Percentiles rank a stretch among this genome's conserved stretches.
These are phyloP conservation scores for Volucella zonaria DNA, from an alignment of 2,888 invertebrate genomes.

Conservation along the genomic window DNA sequence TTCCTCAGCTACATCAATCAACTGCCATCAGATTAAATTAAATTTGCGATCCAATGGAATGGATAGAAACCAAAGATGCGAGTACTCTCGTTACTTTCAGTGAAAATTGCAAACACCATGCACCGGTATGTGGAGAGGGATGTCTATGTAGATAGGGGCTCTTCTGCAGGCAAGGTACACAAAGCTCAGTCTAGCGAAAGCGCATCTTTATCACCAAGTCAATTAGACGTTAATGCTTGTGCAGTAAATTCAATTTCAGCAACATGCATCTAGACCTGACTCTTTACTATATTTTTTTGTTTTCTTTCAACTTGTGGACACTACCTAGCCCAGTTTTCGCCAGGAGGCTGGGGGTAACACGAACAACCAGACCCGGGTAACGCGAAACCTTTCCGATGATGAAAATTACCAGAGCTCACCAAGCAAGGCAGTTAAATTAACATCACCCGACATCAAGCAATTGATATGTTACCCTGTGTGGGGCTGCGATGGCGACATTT, in stretches of 20 bases:
- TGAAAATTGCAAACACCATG: background rate
- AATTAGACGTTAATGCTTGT: conserved; percentile 63
- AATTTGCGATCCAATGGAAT: conserved; percentile 27
- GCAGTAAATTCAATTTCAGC: conserved; percentile 53
- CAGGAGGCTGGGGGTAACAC: conserved; percentile 1
- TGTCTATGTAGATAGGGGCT: too few relatives aligned
- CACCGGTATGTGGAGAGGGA: background rate
- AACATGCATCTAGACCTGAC: background rate
- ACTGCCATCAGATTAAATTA: conserved; percentile 33
- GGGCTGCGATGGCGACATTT: conserved; percentile 1
- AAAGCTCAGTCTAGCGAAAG: conserved; percentile 29
- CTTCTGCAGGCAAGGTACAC: background rate
- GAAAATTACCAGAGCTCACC: conserved; percentile 28
- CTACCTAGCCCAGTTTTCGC: conserved; percentile 30
- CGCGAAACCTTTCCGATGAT: conserved; percentile 38
- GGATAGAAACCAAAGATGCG: background rate
- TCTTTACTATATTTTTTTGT: conserved; percentile 10
- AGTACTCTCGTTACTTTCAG: background rate
- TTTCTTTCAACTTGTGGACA: conserved; percentile 10
- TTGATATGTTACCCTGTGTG: conserved; percentile 37
- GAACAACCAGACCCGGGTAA: background rate
- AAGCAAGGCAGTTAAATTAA: conserved; percentile 24
- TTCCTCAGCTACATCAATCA: conserved; percentile 14
- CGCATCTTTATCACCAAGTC: conserved; percentile 60
- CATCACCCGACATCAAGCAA: conserved; percentile 40